A percentile compares a stretch with the other conserved stretches of the same genome.
phyloP scores from a whole-genome alignment of 2,113 vertebrate genomes.

The Zeus faber region DNA sequence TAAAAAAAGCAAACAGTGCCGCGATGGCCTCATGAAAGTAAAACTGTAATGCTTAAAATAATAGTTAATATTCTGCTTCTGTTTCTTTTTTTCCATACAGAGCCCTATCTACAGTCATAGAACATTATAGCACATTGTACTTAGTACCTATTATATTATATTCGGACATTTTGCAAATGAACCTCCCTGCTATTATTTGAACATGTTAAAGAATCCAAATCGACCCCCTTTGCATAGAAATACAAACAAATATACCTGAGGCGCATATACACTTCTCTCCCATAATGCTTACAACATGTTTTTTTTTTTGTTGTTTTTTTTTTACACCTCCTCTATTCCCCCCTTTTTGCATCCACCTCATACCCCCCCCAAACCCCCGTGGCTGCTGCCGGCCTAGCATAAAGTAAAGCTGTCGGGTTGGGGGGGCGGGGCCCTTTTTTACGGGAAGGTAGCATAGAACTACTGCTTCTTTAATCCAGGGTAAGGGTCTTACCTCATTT shows the following conservation, averaged over 20 bases:
- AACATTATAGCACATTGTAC: too few relatives aligned
- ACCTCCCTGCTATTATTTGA: neutral
- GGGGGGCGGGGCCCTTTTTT: neutral
- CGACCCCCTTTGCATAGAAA: neutral
- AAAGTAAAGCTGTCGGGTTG: neutral
- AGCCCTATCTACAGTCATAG: too few relatives aligned
- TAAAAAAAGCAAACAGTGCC: too few relatives aligned
- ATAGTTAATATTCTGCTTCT: neutral
- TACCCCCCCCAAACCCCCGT: conserved; percentile 44
- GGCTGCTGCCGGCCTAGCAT: conserved; percentile 23
- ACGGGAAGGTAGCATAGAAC: conserved; percentile 56
- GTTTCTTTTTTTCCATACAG: too few relatives aligned
- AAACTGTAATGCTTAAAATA: conserved; percentile 8
- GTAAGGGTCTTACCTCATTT: conserved; percentile 94
- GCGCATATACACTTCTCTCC: conserved; percentile 14
- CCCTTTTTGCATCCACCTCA: conserved; percentile 23
- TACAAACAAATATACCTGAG: conserved; percentile 28
- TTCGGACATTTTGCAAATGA: neutral
- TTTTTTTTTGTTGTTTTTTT: conserved; percentile 17
- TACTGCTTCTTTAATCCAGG: conserved; percentile 61
- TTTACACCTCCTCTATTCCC: neutral
- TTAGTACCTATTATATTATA: too few relatives aligned
- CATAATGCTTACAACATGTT: conserved; percentile 19
- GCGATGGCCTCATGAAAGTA: neutral
- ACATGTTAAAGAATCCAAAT: neutral